phyloP scores from a whole-genome alignment of 2,113 vertebrate species.

The Sander lucioperca region DNA sequence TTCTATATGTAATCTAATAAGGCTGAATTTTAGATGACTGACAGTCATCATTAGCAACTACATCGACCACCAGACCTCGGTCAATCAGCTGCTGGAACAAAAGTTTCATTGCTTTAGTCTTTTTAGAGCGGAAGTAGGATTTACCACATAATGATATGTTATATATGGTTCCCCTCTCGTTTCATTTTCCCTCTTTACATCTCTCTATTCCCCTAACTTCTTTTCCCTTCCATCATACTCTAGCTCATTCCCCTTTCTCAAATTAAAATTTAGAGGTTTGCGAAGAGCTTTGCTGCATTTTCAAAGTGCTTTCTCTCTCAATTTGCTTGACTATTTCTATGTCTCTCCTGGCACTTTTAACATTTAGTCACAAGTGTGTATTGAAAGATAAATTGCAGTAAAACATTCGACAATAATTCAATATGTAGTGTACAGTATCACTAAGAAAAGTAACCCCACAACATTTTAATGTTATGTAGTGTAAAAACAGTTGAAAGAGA shows the following conservation, averaged over 20 bases:
- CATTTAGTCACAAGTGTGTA: not conserved
- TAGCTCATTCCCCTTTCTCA: not conserved
- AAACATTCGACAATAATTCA: not conserved
- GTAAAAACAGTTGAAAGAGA: not conserved
- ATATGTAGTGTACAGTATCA: not conserved
- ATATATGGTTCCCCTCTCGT: not conserved
- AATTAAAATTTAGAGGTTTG: not conserved
- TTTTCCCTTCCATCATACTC: not conserved
- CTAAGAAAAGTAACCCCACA: not conserved
- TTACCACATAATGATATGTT: not conserved
- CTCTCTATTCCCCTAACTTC: not conserved
- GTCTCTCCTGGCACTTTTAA: not conserved
- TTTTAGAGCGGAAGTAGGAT: not conserved
- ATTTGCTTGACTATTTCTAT: not conserved
- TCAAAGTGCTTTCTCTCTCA: not conserved
- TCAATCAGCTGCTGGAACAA: not conserved
- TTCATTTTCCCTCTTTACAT: not conserved
- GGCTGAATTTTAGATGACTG: not conserved
- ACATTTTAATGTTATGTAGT: not conserved
- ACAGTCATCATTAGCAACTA: not conserved
- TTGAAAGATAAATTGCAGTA: not conserved
- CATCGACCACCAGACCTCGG: not conserved
- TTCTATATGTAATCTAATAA: not conserved
- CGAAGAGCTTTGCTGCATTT: not conserved
- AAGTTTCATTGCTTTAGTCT: not conserved